phyloP scores from a whole-genome alignment of 2,797 vertebrate species.

The Lepidocolaptes lacrymiger region DNA sequence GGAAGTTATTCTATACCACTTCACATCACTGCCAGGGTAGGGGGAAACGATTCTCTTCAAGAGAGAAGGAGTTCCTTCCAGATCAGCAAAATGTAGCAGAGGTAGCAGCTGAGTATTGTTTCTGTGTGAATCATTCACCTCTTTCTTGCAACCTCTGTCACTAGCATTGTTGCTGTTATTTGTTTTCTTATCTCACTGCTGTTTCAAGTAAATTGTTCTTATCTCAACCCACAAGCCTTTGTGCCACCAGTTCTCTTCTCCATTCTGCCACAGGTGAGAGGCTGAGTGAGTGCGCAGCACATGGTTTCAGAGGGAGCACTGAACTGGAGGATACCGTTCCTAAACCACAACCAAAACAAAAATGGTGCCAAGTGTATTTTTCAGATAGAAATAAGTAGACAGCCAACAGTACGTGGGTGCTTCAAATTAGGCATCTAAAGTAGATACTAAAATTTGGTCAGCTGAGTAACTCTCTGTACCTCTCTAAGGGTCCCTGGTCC shows the following conservation, averaged over 20 bases:
- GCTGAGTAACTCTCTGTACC: neutral
- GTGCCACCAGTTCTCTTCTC: neutral
- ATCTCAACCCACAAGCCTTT: neutral
- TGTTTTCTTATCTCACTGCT: neutral
- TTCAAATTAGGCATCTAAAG: neutral
- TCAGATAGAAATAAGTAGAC: neutral
- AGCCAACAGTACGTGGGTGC: neutral
- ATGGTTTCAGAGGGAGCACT: neutral
- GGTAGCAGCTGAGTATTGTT: neutral
- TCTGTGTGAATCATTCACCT: neutral
- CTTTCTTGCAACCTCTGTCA: neutral
- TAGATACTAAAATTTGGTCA: neutral
- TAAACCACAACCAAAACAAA: neutral
- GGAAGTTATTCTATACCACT: neutral
- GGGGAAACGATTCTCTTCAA: neutral
- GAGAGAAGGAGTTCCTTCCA: neutral
- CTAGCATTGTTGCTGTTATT: neutral
- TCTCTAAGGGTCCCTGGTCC: neutral
- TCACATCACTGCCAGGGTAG: neutral
- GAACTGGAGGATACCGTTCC: neutral
- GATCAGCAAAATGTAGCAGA: neutral
- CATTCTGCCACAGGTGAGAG: neutral
- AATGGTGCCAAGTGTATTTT: neutral
- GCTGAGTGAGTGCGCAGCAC: neutral
- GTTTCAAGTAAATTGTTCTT: neutral